Base-by-base conservation (phyloP, 2,113 vertebrate genomes). In the Athene noctua region DNA sequence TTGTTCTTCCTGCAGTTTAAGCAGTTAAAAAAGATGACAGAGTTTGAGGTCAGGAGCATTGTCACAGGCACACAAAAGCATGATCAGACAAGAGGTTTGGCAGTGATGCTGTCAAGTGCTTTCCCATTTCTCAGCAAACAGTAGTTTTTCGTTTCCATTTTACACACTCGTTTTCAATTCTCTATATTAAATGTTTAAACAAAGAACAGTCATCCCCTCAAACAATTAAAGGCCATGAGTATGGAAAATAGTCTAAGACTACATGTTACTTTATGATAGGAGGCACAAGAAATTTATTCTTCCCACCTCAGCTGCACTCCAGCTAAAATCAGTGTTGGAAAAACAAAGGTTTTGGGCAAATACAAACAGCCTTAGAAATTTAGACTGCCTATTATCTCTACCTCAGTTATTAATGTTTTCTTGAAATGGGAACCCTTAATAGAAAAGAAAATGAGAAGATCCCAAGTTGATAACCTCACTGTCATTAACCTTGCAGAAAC, bases 101-200 rank as follows among this genome's bases (percentile, higher is more conserved):
- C 38, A 6, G 55, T 0, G 0, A 73, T 6, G 18, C 15, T 91
- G 42, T 42, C 0, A 1, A 58, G 44, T 9, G 20, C 34, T 63
- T 77, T 42, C 44, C 36, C 1, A 2, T 77, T 90, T 70, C 74
- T 77, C 86, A 88, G 54, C 8, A 63, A 85, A 52, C 22, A 55
- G 51, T 2, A 80, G 47, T 10, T 80, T 80, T 49, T 78, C 36
- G 59, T 86, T 83, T 77, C 54, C 25, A 15, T 78, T 94, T 74
- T 36, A 72, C 20, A 85, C 3, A 26, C 7, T 83, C 1, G 1
- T 12, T 94, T 86, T 67, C 51, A 75, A 21, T 63, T 67, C n/a
- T 70, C 26, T 40, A 23, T 71, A 36, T 47, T 49, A 92, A 63
- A 57, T 42, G 30, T 79, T 95, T 68, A 81, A 89, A 63, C 23